Conservation (phyloP, 1,140 invertebrate species). For the Pseudomyrmex concolor region DNA sequence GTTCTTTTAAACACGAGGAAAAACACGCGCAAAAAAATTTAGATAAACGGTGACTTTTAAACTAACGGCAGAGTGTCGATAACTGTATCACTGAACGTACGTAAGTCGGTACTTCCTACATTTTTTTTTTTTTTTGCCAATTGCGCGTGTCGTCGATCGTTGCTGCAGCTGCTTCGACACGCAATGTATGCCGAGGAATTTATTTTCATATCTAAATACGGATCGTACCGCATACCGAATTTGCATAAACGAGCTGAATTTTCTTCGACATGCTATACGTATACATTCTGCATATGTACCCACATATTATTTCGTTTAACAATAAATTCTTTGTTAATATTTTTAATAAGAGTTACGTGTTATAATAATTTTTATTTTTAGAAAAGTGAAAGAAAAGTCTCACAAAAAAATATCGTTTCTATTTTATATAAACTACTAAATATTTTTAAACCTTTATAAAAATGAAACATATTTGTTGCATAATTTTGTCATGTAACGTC, state of each 20-base stretch:
- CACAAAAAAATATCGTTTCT: too few species aligned
- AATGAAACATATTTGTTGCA: too few species aligned
- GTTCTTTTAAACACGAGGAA: neutral
- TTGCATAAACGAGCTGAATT: conserved; percentile 42
- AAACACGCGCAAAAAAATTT: neutral
- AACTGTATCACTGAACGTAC: conserved; percentile 2
- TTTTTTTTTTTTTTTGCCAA: neutral
- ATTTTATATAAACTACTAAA: too few species aligned
- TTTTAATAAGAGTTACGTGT: neutral
- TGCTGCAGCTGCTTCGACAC: neutral
- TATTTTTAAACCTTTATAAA: too few species aligned
- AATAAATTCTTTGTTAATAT: neutral
- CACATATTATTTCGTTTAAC: neutral
- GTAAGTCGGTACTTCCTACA: too few species aligned
- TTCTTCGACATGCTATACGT: conserved; percentile 1
- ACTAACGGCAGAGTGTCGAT: neutral
- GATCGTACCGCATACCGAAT: conserved; percentile 18
- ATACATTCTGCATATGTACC: neutral
- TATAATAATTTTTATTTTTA: neutral
- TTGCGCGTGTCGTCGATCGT: conserved; percentile 38
- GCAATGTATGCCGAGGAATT: conserved; percentile 17
- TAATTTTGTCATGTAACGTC: too few species aligned
- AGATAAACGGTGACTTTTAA: neutral
- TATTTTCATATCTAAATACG: conserved; percentile 52
- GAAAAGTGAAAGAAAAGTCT: neutral